These are phyloP conservation scores for Amphibalanus amphitrite DNA, from an alignment of 1,140 invertebrate species.

Conservation along the genomic window DNA sequence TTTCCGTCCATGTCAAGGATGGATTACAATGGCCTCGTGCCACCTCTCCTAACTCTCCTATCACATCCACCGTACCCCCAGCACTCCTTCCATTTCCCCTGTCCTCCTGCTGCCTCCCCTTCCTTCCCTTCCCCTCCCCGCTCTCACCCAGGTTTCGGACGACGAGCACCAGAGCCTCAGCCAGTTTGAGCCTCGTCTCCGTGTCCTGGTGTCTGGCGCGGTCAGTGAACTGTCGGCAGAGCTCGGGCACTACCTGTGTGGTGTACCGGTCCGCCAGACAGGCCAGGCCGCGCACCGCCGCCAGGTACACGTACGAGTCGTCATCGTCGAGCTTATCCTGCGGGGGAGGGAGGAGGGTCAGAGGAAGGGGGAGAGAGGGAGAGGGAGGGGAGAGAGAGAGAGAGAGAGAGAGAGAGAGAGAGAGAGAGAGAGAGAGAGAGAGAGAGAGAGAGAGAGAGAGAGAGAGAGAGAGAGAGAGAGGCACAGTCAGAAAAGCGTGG, in stretches of 20 bases:
- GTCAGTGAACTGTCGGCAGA: conserved; percentile 26
- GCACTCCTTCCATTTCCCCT: neutral
- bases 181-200: conserved; percentile 44
- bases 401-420: conserved; percentile 3
- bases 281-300: conserved; percentile 53
- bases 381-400: neutral
- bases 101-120: too few relatives aligned
- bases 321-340: conserved; percentile 47
- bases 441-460: too few relatives aligned
- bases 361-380: conserved; percentile 3
- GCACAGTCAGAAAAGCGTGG: too few relatives aligned
- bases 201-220: neutral
- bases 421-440: conserved; percentile 5
- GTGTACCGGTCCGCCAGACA: conserved; percentile 35
- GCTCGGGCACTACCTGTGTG: conserved; percentile 41
- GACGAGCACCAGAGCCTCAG: conserved; percentile 21
- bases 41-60: too few relatives aligned
- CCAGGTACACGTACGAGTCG: conserved; percentile 66
- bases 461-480: too few relatives aligned
- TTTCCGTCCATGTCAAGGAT: too few relatives aligned
- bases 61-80: neutral
- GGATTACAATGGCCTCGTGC: too few relatives aligned
- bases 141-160: neutral
- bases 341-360: neutral
- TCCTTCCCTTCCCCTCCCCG: neutral